Evolutionary conservation across 2,888 invertebrate species (phyloP), one percentile per base, ranked within the genome.

Genomic region (Copidosoma aretas): DNA sequence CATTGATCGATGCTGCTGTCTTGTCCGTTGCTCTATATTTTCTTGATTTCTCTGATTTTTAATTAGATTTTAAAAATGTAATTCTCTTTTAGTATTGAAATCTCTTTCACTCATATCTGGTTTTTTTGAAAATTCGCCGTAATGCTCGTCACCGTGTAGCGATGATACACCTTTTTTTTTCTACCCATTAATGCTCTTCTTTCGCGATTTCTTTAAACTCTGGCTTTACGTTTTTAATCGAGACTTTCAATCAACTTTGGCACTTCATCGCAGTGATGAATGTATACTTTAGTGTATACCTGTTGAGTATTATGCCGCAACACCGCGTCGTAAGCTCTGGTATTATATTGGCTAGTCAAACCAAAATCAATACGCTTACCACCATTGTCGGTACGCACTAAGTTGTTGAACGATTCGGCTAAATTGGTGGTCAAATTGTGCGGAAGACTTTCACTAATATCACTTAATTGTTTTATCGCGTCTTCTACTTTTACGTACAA

Each of bases 391-490:
- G 19, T 19, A 51, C 32, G 17, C 10, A 66, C 51, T 2, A 58
- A n/a, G 12, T 43, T 8, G 54, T 70, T 62, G 17, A 57, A 60
- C 3, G 60, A 54, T 39, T 70, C 64, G 0, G 58, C 67, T 12
- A n/a, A 12, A 43, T 70, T 67, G 19, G 43, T 67, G 14, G 66
- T 67, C 8, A 62, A 8, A 32, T 60, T 49, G 10, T 56, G n/a
- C 43, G 75, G 46, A 21, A 76, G 63, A 59, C 75, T 75, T 3
- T 69, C 64, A 8, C 70, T 70, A 54, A 73, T 62, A 4, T 64
- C 17, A 54, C 69, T 70, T 21, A 72, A 54, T 32, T 62, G 22
- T 1, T 41, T 24, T 1, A 72, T 61, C 5, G 64, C 63, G 25
- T 67, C 56, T 19, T 60, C 51, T 10, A 66, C 58, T 12, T 66